Evolutionary conservation across 2,113 vertebrate genomes (phyloP).

Genomic region (Lophius piscatorius): DNA sequence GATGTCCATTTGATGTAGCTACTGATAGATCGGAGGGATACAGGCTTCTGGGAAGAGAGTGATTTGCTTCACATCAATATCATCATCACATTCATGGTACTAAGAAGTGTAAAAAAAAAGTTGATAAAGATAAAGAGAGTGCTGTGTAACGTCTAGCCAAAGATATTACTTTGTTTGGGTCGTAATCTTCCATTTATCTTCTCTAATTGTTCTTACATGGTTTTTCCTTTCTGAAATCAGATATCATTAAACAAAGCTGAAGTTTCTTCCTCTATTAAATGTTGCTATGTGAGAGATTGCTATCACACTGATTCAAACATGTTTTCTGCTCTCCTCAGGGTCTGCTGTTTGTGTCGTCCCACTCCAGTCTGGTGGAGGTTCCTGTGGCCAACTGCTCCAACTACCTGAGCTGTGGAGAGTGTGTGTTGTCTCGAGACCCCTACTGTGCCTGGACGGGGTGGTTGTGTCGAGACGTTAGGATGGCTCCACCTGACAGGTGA

Average conservation of each 20-base stretch:
- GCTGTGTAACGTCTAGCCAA: constrained; percentile 16
- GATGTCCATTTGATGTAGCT: constrained; percentile 37
- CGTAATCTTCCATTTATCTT: constrained; percentile 38
- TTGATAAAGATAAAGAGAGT: neutral
- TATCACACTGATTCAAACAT: too few relatives aligned
- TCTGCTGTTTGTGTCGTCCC: constrained; percentile 86
- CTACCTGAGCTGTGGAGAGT: constrained; percentile 91
- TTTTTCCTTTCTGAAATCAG: constrained; percentile 12
- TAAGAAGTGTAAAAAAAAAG: neutral
- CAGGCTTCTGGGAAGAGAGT: constrained; percentile 25
- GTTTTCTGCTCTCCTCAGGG: constrained; percentile 80
- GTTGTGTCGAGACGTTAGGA: constrained; percentile 76
- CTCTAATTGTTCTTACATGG: constrained; percentile 38
- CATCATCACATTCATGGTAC: neutral
- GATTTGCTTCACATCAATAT: too few relatives aligned
- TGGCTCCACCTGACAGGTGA: constrained; percentile 78
- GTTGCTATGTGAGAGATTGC: too few relatives aligned
- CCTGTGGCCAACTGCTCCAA: constrained; percentile 91
- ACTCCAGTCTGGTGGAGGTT: constrained; percentile 84
- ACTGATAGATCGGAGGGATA: constrained; percentile 14
- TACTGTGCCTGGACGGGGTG: constrained; percentile 90
- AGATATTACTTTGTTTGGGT: constrained; percentile 35
- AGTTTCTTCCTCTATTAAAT: too few relatives aligned
- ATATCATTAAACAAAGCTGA: constrained; percentile 25
- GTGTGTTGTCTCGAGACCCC: constrained; percentile 89